Evolutionary conservation across 2,888 invertebrate species (phyloP).

Genomic region (Drosophila colorata): DNA sequence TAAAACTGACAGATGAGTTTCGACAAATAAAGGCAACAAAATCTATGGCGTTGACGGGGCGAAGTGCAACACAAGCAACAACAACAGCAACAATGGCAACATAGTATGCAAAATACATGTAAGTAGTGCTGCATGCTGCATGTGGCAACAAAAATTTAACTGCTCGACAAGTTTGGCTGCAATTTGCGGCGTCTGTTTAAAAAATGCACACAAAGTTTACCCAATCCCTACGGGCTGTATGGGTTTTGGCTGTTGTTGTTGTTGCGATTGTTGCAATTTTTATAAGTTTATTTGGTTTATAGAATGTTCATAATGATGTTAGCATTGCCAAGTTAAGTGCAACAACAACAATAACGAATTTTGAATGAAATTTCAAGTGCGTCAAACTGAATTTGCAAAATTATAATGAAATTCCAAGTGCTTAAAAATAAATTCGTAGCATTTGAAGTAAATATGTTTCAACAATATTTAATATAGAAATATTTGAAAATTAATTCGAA

Average conservation of each 20-base stretch:
- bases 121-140: constrained; percentile 38
- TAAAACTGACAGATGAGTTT: constrained; percentile 77
- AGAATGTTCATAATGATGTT: constrained; percentile 51
- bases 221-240: constrained; percentile 42
- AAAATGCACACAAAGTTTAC: constrained; percentile 51
- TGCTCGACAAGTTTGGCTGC: constrained; percentile 63
- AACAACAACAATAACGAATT: constrained; percentile 21
- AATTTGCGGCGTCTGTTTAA: constrained; percentile 70
- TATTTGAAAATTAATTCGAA: too few species aligned
- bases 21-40: constrained; percentile 40
- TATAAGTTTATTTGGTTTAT: constrained; percentile 53
- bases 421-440: background rate
- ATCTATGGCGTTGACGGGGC: constrained; percentile 53
- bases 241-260: constrained; percentile 10
- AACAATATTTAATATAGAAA: background rate
- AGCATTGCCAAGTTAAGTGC: constrained; percentile 21
- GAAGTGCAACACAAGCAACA: constrained; percentile 37
- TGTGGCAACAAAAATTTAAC: constrained; percentile 58
- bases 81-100: constrained; percentile 28
- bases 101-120: constrained; percentile 40
- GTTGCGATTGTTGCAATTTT: constrained; percentile 33
- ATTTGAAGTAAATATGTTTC: background rate
- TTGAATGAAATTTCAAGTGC: constrained; percentile 10
- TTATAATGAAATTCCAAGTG: background rate
- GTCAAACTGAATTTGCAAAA: background rate